Percentiles rank a stretch among this genome's conserved stretches.
phyloP scores from a whole-genome alignment of 1,140 invertebrate species.

The Kradibia gibbosae region DNA sequence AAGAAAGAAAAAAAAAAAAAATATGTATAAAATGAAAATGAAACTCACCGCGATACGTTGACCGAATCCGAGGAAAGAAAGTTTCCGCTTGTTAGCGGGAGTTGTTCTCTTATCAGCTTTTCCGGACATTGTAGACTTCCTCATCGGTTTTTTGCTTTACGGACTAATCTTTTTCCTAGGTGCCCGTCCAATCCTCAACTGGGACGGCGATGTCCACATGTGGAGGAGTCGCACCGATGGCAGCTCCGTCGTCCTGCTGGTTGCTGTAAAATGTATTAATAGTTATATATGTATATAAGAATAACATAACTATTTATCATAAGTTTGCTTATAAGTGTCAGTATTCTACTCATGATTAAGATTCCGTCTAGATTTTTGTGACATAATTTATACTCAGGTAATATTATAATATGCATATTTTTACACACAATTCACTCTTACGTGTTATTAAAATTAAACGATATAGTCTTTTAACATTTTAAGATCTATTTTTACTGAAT shows the following conservation, averaged over 20 bases:
- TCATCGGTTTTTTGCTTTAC: constrained; percentile 53
- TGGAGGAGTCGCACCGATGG: constrained; percentile 68
- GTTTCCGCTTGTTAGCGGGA: constrained; percentile 62
- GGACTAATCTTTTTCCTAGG: constrained; percentile 71
- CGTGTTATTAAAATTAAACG: no score
- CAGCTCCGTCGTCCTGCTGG: constrained; percentile 69
- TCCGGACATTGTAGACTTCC: constrained; percentile 54
- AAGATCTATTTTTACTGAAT: no score
- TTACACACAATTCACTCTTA: no score
- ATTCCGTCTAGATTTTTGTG: no score
- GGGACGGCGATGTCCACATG: constrained; percentile 73
- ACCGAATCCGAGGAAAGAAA: constrained; percentile 70
- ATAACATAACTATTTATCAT: background rate
- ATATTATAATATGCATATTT: no score
- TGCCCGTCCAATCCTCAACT: constrained; percentile 71
- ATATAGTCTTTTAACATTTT: no score
- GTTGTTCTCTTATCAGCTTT: constrained; percentile 54
- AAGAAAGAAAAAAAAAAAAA: background rate
- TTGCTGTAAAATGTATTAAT: constrained; percentile 55
- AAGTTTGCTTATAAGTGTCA: no score
- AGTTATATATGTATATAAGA: no score
- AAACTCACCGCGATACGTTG: constrained; percentile 63
- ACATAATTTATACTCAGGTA: no score
- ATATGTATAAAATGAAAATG: no score
- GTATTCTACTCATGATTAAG: no score